Evolutionary conservation across 2,888 invertebrate species (phyloP), one percentile per base, ranked within the genome.

Genomic region (Mythimna vitellina): DNA sequence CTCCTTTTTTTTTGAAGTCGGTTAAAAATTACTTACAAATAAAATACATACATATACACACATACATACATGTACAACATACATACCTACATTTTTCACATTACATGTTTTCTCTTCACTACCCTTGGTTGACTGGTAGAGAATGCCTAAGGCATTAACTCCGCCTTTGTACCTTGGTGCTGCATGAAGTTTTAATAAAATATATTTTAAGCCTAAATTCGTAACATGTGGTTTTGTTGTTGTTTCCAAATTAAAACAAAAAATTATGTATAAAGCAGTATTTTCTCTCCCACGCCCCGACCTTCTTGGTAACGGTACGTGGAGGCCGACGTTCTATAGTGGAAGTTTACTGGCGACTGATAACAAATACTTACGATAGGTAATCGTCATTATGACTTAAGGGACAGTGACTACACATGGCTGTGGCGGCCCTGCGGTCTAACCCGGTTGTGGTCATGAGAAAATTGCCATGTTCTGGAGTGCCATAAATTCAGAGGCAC

Each of bases 291-390:
- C 66, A 79, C 78, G 66, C 70, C 68, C 9, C 46, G 53, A 68
- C 80, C 73, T 79, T 72, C 74, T 22, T 32, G 51, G 29, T 65
- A 57, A 20, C 70, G 38, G 56, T 58, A 22, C 20, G 58, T 49
- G 82, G 78, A 78, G 80, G 82, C 78, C 78, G 70, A 69, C 72
- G 78, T 69, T 81, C 80, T 70, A 35, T 70, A 49, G 54, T 80
- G 70, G 70, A 76, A 76, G 62, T 80, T 66, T 76, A 64, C 76
- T 46, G 58, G 29, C 61, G 14, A 42, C 63, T 78, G 78, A 78
- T 78, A 78, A 78, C 63, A 35, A 70, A 57, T 20, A 29, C 14
- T n/a, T 58, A 14, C 1, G 38, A 14, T 8, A n/a, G 22, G 3
- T 22, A 46, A 49, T 58, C 25, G 1, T 25, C 46, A 46, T 51